Evolutionary conservation across 2,113 vertebrate genomes (phyloP), one percentile per base, ranked within the genome.

Genomic region (Dipodomys spectabilis): DNA sequence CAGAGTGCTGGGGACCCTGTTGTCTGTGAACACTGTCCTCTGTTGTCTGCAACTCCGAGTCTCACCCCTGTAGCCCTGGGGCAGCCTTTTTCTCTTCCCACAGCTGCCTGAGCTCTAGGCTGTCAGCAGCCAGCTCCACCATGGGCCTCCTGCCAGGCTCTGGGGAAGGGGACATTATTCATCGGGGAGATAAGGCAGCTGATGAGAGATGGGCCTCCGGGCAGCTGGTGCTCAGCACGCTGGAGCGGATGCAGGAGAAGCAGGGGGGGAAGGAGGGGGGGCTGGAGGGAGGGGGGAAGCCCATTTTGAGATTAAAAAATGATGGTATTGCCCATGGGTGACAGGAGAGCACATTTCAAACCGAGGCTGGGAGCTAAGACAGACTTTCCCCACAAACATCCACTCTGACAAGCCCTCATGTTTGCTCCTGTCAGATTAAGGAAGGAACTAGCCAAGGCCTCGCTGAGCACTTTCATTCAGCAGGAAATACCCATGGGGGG

Each of bases 161-260:
- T 6, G 92, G 82, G 95, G 97, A 95, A 96, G 88, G 95, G 95
- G 95, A 97, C 97, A 88, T 98, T 96, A 97, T 97, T 98, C 98
- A 98, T 97, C 85, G 30, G 96, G 97, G 96, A 97, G 96, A 98
- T 95, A 98, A 97, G 97, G 98, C 96, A 92, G 82, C 96, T 1
- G 2, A 93, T 93, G 98, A 97, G 97, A 97, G 97, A 97, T 25
- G 96, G 95, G 88, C 92, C 90, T 97, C 91, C 6, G 62, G 91
- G 96, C 98, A 98, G 97, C 98, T 98, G 98, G 96, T 98, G 69
- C 94, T 88, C 92, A 88, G 97, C 92, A 96, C 25, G 86, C 81
- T 94, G 95, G 96, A 95, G 67, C 94, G 73, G 96, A 97, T 95
- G 93, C 32, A 67, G 75, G 72, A 53, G 82, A 86, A 72, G 92